These are phyloP conservation scores for Pteropus rufus DNA, from an alignment of 2,797 vertebrate genomes.

Conservation along the genomic window DNA sequence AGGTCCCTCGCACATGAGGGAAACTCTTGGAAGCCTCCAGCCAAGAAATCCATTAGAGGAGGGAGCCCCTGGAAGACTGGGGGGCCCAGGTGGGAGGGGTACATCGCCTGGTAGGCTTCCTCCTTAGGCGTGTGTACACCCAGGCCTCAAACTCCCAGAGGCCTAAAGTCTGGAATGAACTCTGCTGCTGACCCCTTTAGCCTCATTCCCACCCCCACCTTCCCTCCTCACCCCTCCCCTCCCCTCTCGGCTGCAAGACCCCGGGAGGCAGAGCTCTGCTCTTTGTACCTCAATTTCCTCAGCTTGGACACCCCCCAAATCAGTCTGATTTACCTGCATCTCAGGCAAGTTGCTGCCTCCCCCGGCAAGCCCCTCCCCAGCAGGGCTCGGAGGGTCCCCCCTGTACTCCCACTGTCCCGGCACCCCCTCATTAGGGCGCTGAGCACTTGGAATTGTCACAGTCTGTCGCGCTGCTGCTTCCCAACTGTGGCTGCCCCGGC, in stretches of 20 bases:
- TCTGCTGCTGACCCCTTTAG: not conserved
- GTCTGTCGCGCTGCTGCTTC: no score
- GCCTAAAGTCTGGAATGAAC: not conserved
- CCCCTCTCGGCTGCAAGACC: not conserved
- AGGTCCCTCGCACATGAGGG: no score
- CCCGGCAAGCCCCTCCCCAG: no score
- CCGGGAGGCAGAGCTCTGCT: not conserved
- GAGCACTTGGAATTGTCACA: not conserved
- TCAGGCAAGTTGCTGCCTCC: not conserved
- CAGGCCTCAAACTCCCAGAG: not conserved
- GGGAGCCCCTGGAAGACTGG: not conserved
- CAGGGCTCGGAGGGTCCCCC: not conserved
- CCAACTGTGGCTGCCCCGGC: not conserved
- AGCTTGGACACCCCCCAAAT: not conserved
- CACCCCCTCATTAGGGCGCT: rapidly evolving
- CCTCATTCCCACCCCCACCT: not conserved
- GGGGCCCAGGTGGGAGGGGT: not conserved
- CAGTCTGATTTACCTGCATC: not conserved
- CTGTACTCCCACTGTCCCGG: no score
- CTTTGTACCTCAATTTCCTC: no score
- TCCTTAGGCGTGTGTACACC: not conserved
- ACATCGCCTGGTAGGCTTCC: not conserved
- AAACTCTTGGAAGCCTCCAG: not conserved
- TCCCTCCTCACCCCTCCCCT: no score
- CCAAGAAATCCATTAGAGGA: not conserved